Percentiles rank a stretch among this genome's conserved stretches.
These are phyloP conservation scores for Pteronura brasiliensis DNA, from an alignment of 2,113 vertebrate genomes.

Conservation along the genomic window DNA sequence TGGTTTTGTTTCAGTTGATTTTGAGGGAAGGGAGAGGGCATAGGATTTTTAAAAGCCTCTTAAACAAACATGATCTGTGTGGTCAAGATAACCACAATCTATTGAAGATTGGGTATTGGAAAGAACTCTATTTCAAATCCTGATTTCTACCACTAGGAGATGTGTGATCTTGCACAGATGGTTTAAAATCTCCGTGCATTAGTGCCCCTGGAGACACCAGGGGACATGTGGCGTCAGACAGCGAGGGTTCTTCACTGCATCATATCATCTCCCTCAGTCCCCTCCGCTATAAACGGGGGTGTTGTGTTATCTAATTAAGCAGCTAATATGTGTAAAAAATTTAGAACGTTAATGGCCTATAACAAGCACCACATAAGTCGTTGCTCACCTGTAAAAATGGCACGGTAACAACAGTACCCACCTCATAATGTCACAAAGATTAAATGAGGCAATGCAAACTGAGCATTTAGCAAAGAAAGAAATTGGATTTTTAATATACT, in stretches of 20 bases:
- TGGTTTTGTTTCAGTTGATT: neutral
- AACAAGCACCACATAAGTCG: neutral
- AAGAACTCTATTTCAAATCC: neutral
- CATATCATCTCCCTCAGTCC: neutral
- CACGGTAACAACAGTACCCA: neutral
- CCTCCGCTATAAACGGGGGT: neutral
- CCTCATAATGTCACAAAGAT: neutral
- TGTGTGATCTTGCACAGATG: neutral
- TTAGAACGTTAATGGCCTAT: neutral
- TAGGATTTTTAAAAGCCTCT: neutral
- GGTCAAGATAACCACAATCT: neutral
- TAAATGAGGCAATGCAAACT: neutral
- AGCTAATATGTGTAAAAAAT: neutral
- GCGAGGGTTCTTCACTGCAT: neutral
- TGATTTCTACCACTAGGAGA: neutral
- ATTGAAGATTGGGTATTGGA: neutral
- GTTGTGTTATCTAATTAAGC: neutral
- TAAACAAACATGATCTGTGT: neutral
- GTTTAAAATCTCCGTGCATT: neutral
- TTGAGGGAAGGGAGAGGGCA: neutral
- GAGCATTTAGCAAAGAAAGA: neutral
- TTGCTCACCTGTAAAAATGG: neutral
- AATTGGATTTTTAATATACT: neutral
- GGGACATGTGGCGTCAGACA: neutral
- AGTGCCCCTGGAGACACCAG: neutral